phyloP scores from a whole-genome alignment of 2,113 vertebrate genomes.

The Centropus bengalensis region DNA sequence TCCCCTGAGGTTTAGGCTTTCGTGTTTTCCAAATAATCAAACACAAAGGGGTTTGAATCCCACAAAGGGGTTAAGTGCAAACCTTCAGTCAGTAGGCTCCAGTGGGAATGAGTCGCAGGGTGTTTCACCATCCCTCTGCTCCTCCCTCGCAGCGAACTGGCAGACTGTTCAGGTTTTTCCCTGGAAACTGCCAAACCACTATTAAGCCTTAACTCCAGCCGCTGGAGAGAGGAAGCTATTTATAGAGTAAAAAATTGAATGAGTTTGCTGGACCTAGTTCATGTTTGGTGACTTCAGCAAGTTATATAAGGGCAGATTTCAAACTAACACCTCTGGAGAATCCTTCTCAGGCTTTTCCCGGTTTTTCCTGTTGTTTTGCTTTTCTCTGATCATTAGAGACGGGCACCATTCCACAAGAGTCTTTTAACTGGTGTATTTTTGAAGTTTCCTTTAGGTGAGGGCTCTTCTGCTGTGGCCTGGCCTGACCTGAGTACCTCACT shows the following conservation, averaged over 20 bases:
- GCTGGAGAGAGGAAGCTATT: slow-evolving; percentile 35
- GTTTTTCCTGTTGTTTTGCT: not conserved
- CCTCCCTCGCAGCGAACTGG: not conserved
- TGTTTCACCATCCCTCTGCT: not conserved
- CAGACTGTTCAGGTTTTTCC: not conserved
- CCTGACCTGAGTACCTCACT: not conserved
- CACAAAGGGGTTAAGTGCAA: not conserved
- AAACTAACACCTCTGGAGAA: not conserved
- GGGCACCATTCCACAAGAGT: not conserved
- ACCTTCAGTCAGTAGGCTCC: not conserved
- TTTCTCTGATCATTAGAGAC: not conserved
- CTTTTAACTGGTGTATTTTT: not conserved
- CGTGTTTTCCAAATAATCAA: not conserved
- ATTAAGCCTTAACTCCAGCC: not conserved
- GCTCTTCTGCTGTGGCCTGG: not conserved
- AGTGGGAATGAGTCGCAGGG: not conserved
- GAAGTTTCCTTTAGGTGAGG: not conserved
- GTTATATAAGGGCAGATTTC: slow-evolving; percentile 44
- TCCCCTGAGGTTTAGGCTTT: not conserved
- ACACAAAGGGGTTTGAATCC: not conserved
- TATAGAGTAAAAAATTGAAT: slow-evolving; percentile 49
- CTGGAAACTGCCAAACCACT: slow-evolving; percentile 55
- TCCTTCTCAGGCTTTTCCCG: not conserved
- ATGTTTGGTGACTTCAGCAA: slow-evolving; percentile 41
- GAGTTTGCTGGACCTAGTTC: slow-evolving; percentile 11